Evolutionary conservation across 2,113 vertebrate species (phyloP).

Genomic region (Raja brachyura): DNA sequence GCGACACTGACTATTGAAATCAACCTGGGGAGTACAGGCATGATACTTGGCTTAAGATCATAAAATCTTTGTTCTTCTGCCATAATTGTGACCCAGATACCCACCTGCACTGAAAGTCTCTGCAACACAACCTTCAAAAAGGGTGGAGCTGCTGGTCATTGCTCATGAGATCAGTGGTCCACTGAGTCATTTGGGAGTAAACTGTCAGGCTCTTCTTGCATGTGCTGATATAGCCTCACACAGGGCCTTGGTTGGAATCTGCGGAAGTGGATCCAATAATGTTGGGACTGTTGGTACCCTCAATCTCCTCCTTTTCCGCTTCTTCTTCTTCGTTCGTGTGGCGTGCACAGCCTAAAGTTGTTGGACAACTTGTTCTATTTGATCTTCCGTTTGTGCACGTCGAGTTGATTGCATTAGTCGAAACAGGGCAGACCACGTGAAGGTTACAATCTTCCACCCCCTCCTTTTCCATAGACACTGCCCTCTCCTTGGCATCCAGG

Average conservation of each 20-base stretch:
- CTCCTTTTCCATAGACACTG: too few relatives aligned
- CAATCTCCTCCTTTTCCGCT: not conserved
- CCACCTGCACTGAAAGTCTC: not conserved
- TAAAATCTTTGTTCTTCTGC: not conserved
- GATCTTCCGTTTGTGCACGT: too few relatives aligned
- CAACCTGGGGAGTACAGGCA: not conserved
- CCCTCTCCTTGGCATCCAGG: not conserved
- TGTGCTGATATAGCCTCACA: not conserved
- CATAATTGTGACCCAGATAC: not conserved
- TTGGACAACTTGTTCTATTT: too few relatives aligned
- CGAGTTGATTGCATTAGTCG: too few relatives aligned
- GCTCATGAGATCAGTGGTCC: not conserved
- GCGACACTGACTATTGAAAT: not conserved
- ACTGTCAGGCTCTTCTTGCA: not conserved
- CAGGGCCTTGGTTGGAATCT: not conserved
- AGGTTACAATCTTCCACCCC: too few relatives aligned
- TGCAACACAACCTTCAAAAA: not conserved
- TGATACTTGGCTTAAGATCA: not conserved
- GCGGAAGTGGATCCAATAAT: not conserved
- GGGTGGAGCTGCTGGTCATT: not conserved
- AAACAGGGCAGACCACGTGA: too few relatives aligned
- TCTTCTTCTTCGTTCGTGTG: too few relatives aligned
- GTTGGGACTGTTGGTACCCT: not conserved
- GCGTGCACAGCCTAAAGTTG: too few relatives aligned
- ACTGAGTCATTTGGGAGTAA: not conserved